Evolutionary conservation across 92 coral and sea anemone species (phyloP), one percentile per base, ranked within the genome.

Genomic region (Plumapathes pennacea): DNA sequence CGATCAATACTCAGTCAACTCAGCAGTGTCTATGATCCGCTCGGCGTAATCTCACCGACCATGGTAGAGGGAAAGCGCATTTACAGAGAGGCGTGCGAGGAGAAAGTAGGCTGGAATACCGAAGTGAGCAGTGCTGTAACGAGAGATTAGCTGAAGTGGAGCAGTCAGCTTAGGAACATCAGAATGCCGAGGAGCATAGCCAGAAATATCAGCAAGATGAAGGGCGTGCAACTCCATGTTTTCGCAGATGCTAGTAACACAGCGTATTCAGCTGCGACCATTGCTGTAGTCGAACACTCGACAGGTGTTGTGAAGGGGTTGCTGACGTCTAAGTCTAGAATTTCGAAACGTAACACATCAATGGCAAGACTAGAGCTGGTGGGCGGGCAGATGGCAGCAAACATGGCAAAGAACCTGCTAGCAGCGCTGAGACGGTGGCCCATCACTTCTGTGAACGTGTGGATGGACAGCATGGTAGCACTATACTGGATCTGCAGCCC

Each of bases 401-500:
- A 78, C 56, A 41, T 71, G 45, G 80, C 38, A 21, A 63, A 31
- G 36, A 71, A 79, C 54, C 30, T 79, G 32, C 31, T 30, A 9
- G 56, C 27, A 9, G 80, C 69, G 7, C 32, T 71, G 58, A 25
- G 47, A 38, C 25, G 60, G 11, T 36, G 54, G 61, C 77, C 77
- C 19, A 68, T 68, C 10, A 25, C 33, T 28, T 69, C 72, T 19
- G 47, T 40, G 24, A 75, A 64, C 0, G 49, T 76, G 11, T 76
- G 79, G 80, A 75, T 82, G 71, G 67, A 79, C 57, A 54, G 63
- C 43, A 62, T 79, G 74, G 69, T 62, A 3, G 71, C 72, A 25
- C 42, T 85, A 31, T 79, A 85, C 58, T 85, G 76, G 92, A 78
- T 84, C 38, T 40, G 46, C 17, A 79, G 74, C 40, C 80, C 87